Evolutionary conservation across 2,797 vertebrate species (phyloP).

Genomic region (Tiaroga cobitis): DNA sequence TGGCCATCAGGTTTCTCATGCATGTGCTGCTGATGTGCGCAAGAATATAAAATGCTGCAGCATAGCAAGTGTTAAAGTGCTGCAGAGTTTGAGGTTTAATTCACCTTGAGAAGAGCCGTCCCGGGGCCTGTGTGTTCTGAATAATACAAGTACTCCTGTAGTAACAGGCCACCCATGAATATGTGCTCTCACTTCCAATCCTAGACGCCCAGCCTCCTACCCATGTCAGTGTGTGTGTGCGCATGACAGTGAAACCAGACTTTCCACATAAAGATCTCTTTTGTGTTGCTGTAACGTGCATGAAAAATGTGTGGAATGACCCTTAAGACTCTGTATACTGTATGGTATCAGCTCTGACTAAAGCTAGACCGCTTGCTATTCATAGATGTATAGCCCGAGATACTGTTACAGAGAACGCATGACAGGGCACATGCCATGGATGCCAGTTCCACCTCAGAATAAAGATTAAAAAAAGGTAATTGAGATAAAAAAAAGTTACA

Average conservation of each 20-base stretch:
- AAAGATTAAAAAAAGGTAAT: too few relatives aligned
- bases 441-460: background rate
- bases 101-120: constrained; percentile 4
- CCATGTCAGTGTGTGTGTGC: background rate
- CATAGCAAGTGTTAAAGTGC: background rate
- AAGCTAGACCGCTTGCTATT: background rate
- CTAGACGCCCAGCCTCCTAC: background rate
- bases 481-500: background rate
- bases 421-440: background rate
- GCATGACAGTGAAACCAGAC: constrained; percentile 29
- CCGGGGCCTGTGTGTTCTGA: constrained; percentile 12
- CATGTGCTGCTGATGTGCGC: background rate
- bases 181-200: constrained; percentile 22
- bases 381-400: constrained; percentile 23
- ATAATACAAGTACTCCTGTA: background rate
- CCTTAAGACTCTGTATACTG: constrained; percentile 16
- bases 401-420: constrained; percentile 32
- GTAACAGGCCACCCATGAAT: constrained; percentile 7
- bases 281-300: constrained; percentile 22
- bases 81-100: constrained; percentile 1
- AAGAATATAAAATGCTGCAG: background rate
- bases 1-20: background rate
- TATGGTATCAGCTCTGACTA: background rate
- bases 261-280: constrained; percentile 28
- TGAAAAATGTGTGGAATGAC: constrained; percentile 27